phyloP scores from a whole-genome alignment of 1,140 invertebrate species.

The Bombus consobrinus region DNA sequence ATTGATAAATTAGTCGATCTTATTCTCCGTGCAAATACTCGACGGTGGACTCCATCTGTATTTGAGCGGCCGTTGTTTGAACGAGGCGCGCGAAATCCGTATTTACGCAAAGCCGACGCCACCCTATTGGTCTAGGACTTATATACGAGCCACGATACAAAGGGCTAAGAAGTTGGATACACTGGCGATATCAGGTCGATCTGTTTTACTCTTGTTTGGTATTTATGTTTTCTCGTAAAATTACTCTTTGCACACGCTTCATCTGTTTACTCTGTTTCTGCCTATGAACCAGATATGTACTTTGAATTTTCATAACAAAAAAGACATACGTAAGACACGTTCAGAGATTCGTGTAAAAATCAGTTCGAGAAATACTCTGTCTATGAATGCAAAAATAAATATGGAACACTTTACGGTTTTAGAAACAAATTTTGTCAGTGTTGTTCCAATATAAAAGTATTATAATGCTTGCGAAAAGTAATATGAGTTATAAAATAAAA shows the following conservation, averaged over 20 bases:
- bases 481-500: too few species aligned
- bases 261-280: neutral
- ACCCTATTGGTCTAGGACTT: conserved; percentile 73
- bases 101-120: conserved; percentile 80
- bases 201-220: conserved; percentile 51
- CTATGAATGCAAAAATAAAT: too few species aligned
- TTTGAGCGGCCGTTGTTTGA: conserved; percentile 81
- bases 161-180: conserved; percentile 77
- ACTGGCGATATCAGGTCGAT: conserved; percentile 61
- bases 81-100: conserved; percentile 81
- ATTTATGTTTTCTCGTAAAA: neutral
- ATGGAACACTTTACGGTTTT: too few species aligned
- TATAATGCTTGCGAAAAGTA: too few species aligned
- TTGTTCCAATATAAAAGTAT: too few species aligned
- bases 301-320: neutral
- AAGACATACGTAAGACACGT: neutral
- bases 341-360: too few species aligned
- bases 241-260: neutral
- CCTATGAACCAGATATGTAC: neutral
- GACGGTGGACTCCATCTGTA: conserved; percentile 80
- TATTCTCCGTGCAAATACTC: conserved; percentile 79
- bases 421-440: too few species aligned
- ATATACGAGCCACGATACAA: conserved; percentile 53
- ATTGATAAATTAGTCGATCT: conserved; percentile 81
- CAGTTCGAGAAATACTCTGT: too few species aligned